A percentile compares a stretch with the other conserved stretches of the same genome.
Evolutionary conservation across 2,797 vertebrate species (phyloP).

Genomic region (Ammospiza maritima): DNA sequence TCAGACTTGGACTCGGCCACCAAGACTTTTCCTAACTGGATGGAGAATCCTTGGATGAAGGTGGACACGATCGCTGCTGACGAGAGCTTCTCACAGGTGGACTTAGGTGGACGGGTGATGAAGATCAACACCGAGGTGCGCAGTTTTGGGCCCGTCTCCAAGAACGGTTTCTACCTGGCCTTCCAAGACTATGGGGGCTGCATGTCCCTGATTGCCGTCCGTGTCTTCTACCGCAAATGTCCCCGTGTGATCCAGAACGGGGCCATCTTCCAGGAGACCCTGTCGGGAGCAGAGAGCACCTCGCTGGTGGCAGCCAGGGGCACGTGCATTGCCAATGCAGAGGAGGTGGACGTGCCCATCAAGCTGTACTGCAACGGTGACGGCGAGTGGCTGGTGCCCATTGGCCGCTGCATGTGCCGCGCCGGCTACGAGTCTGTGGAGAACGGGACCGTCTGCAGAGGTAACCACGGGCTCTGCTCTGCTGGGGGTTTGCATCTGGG

Average conservation of each 20-base stretch:
- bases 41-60: constrained; percentile 98
- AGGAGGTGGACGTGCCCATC: constrained; percentile 96
- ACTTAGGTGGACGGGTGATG: constrained; percentile 93
- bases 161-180: constrained; percentile 91
- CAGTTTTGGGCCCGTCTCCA: constrained; percentile 94
- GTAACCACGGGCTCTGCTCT: constrained; percentile 70
- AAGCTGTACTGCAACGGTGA: constrained; percentile 96
- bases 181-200: constrained; percentile 98
- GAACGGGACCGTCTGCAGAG: constrained; percentile 90
- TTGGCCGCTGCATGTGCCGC: constrained; percentile 94
- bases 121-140: constrained; percentile 96
- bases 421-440: constrained; percentile 88
- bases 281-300: constrained; percentile 94
- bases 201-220: constrained; percentile 95
- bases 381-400: constrained; percentile 96
- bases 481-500: neutral
- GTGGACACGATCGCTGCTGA: constrained; percentile 96
- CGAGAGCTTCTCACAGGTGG: constrained; percentile 97
- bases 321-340: constrained; percentile 88
- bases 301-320: constrained; percentile 93
- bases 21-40: constrained; percentile 89
- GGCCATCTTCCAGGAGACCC: constrained; percentile 90
- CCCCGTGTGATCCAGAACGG: constrained; percentile 88
- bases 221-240: constrained; percentile 95
- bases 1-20: constrained; percentile 88